These are phyloP conservation scores for Loxodonta africana DNA, from an alignment of 2,113 vertebrate genomes.

Conservation along the genomic window DNA sequence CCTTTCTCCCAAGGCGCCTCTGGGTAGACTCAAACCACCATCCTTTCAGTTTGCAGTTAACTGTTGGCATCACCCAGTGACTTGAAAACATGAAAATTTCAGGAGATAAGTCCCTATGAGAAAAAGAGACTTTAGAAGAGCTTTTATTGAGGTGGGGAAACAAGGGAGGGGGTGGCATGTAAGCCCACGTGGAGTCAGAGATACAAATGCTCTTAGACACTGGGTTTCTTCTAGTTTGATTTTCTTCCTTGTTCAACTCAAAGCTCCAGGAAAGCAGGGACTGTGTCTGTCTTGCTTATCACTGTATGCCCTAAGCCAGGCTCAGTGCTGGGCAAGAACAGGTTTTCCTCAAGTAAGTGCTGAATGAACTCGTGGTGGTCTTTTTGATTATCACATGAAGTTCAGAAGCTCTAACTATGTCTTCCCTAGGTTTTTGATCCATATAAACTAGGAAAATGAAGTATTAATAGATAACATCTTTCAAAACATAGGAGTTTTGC, in stretches of 20 bases:
- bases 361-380: background rate
- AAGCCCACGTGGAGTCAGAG: rapidly evolving
- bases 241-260: background rate
- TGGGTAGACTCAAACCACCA: background rate
- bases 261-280: background rate
- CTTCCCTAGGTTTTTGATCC: background rate
- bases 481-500: background rate
- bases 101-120: background rate
- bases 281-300: background rate
- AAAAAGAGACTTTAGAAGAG: background rate
- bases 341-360: background rate
- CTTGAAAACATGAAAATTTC: background rate
- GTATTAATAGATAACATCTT: constrained; percentile 33
- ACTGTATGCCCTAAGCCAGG: background rate
- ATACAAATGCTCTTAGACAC: background rate
- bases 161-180: too few relatives aligned
- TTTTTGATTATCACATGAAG: background rate
- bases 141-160: background rate
- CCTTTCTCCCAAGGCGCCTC: too few relatives aligned
- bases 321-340: background rate
- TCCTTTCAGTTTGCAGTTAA: background rate
- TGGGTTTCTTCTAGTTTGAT: background rate
- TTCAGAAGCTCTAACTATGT: background rate
- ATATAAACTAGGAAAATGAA: background rate
- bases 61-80: background rate